Evolutionary conservation across 2,888 invertebrate genomes (phyloP), one percentile per base, ranked within the genome.

Genomic region (Eledone cirrhosa): DNA sequence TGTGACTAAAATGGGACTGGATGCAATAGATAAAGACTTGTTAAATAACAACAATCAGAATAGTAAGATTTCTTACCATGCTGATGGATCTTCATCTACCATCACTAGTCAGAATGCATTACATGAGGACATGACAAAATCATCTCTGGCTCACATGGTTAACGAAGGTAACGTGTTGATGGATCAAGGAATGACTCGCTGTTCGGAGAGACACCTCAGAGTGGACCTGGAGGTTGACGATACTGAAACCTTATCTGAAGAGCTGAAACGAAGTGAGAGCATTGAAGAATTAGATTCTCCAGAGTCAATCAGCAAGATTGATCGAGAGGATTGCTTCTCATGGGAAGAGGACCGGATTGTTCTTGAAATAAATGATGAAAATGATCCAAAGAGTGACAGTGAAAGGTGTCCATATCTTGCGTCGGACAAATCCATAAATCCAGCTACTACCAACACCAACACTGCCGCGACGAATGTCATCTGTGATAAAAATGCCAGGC

Each of bases 281-380:
- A 80, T 84, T 41, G 87, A 86, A 78, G 88, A 88, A 41, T 81
- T 88, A 5, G 88, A 88, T 75, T 88, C 88, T 1, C 88, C 88
- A 13, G 88, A 88, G 80, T 87, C 87, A 79, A 86, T 88, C 63
- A 84, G 82, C 77, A 84, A 87, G 77, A 88, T 88, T 33, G 88
- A 88, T 77, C 82, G 82, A 27, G 88, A 88, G 77, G 88, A 88
- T 77, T 87, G 87, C 79, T 88, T 88, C 78, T 88, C 87, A 8
- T 89, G 88, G 87, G 88, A 89, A 76, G 88, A 88, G 24, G 90
- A 89, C 80, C 84, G 84, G 53, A 80, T 88, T 24, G 84, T 88
- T 22, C 82, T 90, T 67, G 80, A 87, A n/a, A 87, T 88, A 63
- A 85, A 83, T 31, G 84, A 84, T 76, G 82, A 79, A 19, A n/a